A percentile compares a stretch with the other conserved stretches of the same genome.
These are phyloP conservation scores for Linurgus olivaceus DNA, from an alignment of 2,797 vertebrate species.

Conservation along the genomic window DNA sequence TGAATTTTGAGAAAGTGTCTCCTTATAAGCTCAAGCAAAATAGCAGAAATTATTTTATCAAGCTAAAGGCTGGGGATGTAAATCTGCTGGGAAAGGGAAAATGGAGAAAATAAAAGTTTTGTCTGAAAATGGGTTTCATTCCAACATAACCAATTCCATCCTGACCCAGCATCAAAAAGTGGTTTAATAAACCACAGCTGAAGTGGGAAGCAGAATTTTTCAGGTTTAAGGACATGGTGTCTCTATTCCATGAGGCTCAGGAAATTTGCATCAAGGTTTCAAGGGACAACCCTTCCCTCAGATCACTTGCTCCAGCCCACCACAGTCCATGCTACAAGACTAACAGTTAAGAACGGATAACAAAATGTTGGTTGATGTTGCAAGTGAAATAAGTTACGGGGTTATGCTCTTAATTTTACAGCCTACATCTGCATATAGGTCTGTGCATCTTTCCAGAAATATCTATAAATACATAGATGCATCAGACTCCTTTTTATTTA, in stretches of 20 bases:
- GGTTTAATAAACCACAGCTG: conserved; percentile 28
- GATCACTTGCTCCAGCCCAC: neutral
- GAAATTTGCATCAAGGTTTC: neutral
- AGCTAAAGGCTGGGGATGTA: neutral
- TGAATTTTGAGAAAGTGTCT: neutral
- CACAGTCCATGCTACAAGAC: neutral
- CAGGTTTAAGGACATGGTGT: neutral
- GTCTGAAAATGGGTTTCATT: neutral
- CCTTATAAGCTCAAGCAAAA: neutral
- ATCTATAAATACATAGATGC: neutral
- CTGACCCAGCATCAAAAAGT: neutral
- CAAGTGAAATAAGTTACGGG: neutral
- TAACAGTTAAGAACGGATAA: neutral
- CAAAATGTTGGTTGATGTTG: neutral
- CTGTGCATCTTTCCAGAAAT: neutral
- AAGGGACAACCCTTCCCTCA: neutral
- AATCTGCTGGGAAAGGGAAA: conserved; percentile 8
- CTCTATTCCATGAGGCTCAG: accelerated
- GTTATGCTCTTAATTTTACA: neutral
- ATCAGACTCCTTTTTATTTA: neutral
- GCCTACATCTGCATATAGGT: neutral
- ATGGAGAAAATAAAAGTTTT: conserved; percentile 15
- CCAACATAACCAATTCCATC: conserved; percentile 13
- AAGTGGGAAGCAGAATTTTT: neutral
- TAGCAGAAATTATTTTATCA: conserved; percentile 2